Evolutionary conservation across 2,888 invertebrate genomes (phyloP), one percentile per base, ranked within the genome.

Genomic region (Caenorhabditis imperialis): DNA sequence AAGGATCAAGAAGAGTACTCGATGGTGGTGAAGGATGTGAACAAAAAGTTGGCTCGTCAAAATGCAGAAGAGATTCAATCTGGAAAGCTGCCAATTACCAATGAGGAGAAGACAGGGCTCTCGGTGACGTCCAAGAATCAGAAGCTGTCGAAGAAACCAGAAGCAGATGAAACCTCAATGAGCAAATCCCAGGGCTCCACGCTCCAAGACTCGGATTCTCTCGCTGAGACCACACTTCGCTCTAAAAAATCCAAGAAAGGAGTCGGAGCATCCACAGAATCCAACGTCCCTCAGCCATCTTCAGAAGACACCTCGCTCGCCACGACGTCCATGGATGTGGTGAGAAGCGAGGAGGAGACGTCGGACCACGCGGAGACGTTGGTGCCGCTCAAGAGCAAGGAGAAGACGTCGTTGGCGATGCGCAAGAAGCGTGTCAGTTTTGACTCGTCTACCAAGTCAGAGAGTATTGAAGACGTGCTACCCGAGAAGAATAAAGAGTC

Each of bases 391-490:
- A 42, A 73, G n/a, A 60, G 35, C 35, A 58, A 63, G 20, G 67
- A 65, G n/a, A 55, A 61, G 33, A 73, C 51, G 10, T 74, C 67
- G 4, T 22, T 74, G 33, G 69, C 51, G 16, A 62, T 54, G 47
- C 48, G 62, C 23, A 74, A 38, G 37, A 72, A 72, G 22, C 27
- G 54, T 42, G 73, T 73, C 4, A 73, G 73, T 27, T 73, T 73
- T 25, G 73, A 73, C 27, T 48, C 73, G 23, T 65, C 65, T 3
- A 60, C 73, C 0, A 73, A 76, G 37, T 60, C 61, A 27, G 78
- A 63, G 25, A 51, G 62, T 0, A 53, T 58, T 2, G 76, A 76
- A 40, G 71, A 76, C 6, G 48, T 63, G 3, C 25, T 71, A 35
- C 54, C 53, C 1, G 62, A 48, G 38, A 71, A 76, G 23, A 57